Evolutionary conservation across 2,797 vertebrate species (phyloP).

Genomic region (Sciurus carolinensis): DNA sequence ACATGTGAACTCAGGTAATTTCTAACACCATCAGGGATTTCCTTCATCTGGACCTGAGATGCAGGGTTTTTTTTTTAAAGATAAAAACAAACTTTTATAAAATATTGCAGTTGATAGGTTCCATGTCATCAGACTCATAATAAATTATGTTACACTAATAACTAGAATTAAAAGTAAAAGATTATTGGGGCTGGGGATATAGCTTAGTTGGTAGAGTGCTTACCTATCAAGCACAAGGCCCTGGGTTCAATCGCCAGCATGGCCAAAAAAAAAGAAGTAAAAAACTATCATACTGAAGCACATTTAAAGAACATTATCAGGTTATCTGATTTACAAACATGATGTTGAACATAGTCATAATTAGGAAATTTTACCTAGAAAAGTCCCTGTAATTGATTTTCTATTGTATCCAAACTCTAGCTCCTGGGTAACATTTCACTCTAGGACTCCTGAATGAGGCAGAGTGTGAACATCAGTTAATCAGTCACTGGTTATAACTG

Average conservation of each 20-base stretch:
- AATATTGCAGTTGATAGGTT: conserved; percentile 4
- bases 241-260: too few relatives aligned
- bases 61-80: too few relatives aligned
- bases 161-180: conserved; percentile 68
- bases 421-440: not conserved
- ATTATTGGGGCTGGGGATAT: not conserved
- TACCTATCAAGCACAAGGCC: too few relatives aligned
- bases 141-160: conserved; percentile 60
- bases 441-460: conserved; percentile 18
- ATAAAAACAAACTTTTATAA: not conserved
- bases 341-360: conserved; percentile 17
- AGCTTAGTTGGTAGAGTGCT: too few relatives aligned
- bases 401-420: not conserved
- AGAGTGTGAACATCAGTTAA: not conserved
- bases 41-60: not conserved
- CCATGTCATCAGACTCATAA: conserved; percentile 19
- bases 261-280: too few relatives aligned
- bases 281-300: not conserved
- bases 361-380: conserved; percentile 26
- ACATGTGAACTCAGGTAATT: not conserved
- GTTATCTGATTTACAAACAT: conserved; percentile 63
- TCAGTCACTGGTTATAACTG: not conserved
- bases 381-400: not conserved
- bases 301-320: conserved; percentile 70
- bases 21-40: not conserved